Evolutionary conservation across 2,797 vertebrate species (phyloP).

Genomic region (Allobates femoralis): DNA sequence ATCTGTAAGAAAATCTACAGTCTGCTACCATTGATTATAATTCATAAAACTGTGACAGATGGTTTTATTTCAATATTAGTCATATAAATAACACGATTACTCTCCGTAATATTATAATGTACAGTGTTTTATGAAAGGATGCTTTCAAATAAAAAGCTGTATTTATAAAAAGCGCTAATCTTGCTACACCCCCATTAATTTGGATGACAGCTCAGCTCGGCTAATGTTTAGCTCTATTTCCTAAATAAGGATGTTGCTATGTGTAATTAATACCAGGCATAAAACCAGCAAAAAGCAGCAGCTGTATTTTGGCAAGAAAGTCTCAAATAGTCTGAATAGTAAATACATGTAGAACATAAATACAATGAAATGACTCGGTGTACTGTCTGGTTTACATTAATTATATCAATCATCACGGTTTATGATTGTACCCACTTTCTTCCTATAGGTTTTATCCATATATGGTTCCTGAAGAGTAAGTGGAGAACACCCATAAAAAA

Average conservation of each 20-base stretch:
- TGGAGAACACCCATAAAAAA: background rate
- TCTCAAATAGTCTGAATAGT: background rate
- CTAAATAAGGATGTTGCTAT: conserved; percentile 22
- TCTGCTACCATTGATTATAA: background rate
- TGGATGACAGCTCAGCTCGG: background rate
- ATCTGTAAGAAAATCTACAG: no score
- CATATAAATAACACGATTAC: background rate
- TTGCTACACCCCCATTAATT: background rate
- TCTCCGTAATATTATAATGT: background rate
- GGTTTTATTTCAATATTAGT: background rate
- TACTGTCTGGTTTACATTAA: background rate
- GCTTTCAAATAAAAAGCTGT: background rate
- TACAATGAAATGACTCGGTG: background rate
- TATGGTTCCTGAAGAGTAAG: background rate
- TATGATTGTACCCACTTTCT: background rate
- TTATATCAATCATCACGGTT: background rate
- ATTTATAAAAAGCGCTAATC: conserved; percentile 23
- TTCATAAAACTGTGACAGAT: background rate
- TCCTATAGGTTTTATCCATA: background rate
- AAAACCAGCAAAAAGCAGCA: conserved; percentile 18
- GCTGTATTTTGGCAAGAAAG: background rate
- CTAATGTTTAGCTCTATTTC: conserved; percentile 22
- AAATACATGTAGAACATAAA: background rate
- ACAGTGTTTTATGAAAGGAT: conserved; percentile 2
- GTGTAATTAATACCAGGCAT: conserved; percentile 18